Base-by-base conservation (phyloP, 2,888 invertebrate species). In the Agrilus cyanescens region DNA sequence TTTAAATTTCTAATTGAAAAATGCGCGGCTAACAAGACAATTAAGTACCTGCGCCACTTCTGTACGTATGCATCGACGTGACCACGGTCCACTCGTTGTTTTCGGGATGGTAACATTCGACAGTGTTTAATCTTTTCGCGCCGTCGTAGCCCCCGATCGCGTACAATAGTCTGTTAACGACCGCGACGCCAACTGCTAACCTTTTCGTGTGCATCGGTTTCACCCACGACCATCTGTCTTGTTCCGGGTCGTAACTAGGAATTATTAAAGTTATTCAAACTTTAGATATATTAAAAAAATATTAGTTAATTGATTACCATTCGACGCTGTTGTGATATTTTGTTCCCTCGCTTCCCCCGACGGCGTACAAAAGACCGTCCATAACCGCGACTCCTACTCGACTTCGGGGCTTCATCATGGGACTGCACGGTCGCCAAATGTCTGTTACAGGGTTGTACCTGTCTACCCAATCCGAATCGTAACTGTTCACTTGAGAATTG, bases 61-160 rank as follows among this genome's bases (percentile, higher is more conserved):
- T 71, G 5, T 80, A 78, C 20, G 77, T 75, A 45, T 75, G 72
- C 85, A 93, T 87, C 1, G 87, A 70, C 12, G 84, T 75, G 46
- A 90, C 76, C 60, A 80, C 76, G 1, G 78, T 81, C 94, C 94
- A 94, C 55, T 81, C 78, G 62, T 93, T 82, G 62, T 86, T 85
- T 68, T 94, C 94, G 0, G 94, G 93, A 65, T 93, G 88, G 67
- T 93, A 94, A 66, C 90, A 88, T 69, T 94, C 94, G 1, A 82
- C 87, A 30, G 84, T 82, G 52, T 73, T 73, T 44, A 90, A 73
- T 29, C 93, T 74, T 20, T 82, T 72, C 12, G 71, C 71, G 16
- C 94, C 93, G 67, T 94, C 88, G 63, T 84, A 93, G 1, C 93
- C 93, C 38, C 93, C 93, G 37, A 90, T 83, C 0, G 91, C 91